phyloP scores from a whole-genome alignment of 2,113 vertebrate genomes.

The Calonectris borealis region DNA sequence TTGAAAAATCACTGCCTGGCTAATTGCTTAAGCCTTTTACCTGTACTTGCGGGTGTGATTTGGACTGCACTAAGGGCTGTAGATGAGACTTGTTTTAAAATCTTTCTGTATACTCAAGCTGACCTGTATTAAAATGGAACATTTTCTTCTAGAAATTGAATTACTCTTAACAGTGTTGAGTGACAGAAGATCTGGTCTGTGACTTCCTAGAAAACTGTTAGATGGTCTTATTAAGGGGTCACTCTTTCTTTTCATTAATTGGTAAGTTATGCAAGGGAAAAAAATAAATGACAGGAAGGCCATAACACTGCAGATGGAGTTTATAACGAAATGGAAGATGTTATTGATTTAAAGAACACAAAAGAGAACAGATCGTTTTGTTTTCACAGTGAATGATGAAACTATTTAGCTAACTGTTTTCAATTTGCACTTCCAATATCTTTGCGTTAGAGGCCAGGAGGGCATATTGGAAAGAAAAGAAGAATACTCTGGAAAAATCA shows the following conservation, averaged over 20 bases:
- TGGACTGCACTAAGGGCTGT: background rate
- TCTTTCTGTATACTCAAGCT: background rate
- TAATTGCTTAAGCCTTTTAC: background rate
- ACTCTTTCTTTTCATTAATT: background rate
- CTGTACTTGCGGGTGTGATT: background rate
- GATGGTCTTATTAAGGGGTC: background rate
- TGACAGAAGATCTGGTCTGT: background rate
- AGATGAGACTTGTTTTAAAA: background rate
- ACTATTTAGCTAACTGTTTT: constrained; percentile 8
- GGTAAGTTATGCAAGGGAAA: background rate
- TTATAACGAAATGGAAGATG: background rate
- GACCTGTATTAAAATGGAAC: background rate
- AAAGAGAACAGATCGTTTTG: background rate
- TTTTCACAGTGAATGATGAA: constrained; percentile 24
- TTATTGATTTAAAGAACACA: constrained; percentile 17
- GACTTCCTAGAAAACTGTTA: background rate
- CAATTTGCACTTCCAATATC: constrained; percentile 27
- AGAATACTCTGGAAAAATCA: background rate
- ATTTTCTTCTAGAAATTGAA: background rate
- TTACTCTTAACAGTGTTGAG: background rate
- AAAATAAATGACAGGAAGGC: background rate
- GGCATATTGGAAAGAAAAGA: background rate
- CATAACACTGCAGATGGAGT: background rate
- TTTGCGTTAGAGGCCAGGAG: background rate
- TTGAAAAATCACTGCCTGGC: background rate